Evolutionary conservation across 2,113 vertebrate genomes (phyloP).

Genomic region (Trichomycterus rosablanca): DNA sequence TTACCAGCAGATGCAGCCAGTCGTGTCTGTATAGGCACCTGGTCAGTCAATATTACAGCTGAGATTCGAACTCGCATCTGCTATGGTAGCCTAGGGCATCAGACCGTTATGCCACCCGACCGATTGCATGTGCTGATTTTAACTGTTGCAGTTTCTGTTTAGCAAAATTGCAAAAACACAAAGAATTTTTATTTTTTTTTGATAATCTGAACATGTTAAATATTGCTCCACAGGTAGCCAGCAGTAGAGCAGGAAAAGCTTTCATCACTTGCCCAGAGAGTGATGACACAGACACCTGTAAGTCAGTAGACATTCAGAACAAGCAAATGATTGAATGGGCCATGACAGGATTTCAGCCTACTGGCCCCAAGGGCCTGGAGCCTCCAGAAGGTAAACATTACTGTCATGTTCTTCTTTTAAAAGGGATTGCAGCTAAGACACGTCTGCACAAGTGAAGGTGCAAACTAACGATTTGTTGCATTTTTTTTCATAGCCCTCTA

Average conservation of each 20-base stretch:
- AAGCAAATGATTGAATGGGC: slow-evolving; percentile 99
- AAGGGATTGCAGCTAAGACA: slow-evolving; percentile 1
- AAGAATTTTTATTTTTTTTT: too few species aligned
- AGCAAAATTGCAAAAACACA: too few species aligned
- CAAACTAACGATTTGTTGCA: not conserved
- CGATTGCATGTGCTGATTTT: too few species aligned
- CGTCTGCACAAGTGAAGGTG: slow-evolving; percentile 9
- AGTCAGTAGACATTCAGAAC: slow-evolving; percentile 90
- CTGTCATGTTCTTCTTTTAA: not conserved
- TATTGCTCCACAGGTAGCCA: slow-evolving; percentile 74
- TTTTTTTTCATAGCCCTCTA: not conserved
- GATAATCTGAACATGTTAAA: not conserved
- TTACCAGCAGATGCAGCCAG: too few species aligned
- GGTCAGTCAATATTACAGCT: too few species aligned
- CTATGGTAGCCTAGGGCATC: too few species aligned
- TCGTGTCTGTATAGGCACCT: too few species aligned
- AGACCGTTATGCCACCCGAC: too few species aligned
- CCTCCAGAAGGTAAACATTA: slow-evolving; percentile 81
- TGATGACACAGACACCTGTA: slow-evolving; percentile 85
- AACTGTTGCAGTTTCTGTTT: too few species aligned
- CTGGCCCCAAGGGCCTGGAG: slow-evolving; percentile 88
- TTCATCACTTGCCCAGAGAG: slow-evolving; percentile 81
- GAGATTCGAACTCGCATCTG: too few species aligned
- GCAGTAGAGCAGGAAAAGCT: slow-evolving; percentile 84
- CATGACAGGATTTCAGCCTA: slow-evolving; percentile 85